Percentiles rank a stretch among this genome's conserved stretches.
These are phyloP conservation scores for Phyllotreta cruciferae DNA, from an alignment of 2,888 invertebrate genomes.

Conservation along the genomic window DNA sequence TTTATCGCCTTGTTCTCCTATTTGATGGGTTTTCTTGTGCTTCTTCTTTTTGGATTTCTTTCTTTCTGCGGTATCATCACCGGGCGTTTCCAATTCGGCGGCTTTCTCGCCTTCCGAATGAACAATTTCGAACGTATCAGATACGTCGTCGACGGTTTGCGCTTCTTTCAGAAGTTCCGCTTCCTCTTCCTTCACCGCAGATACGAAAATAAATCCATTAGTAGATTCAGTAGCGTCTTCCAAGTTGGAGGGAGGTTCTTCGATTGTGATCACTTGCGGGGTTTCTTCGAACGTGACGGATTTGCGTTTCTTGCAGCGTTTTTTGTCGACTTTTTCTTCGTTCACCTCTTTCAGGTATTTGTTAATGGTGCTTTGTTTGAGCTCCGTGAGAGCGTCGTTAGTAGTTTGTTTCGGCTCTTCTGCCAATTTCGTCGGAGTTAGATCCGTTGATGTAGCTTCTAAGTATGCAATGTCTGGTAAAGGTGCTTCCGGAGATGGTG, in stretches of 20 bases:
- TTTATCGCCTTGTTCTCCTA: too few relatives aligned
- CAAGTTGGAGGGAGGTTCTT: slow-evolving; percentile 34
- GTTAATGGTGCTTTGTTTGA: slow-evolving; percentile 33
- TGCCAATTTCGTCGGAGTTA: not conserved
- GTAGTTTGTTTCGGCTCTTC: slow-evolving; percentile 13
- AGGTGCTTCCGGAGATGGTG: slow-evolving; percentile 36
- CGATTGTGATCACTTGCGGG: slow-evolving; percentile 49
- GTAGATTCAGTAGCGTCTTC: slow-evolving; percentile 44
- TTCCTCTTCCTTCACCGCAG: slow-evolving; percentile 37
- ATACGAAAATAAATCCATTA: slow-evolving; percentile 50
- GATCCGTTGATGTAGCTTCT: slow-evolving; percentile 25
- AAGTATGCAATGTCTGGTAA: slow-evolving; percentile 39
- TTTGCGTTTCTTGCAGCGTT: slow-evolving; percentile 50
- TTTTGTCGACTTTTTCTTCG: slow-evolving; percentile 38
- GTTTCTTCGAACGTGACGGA: slow-evolving; percentile 55
- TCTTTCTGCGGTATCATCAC: slow-evolving; percentile 11
- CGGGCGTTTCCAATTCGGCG: slow-evolving; percentile 28
- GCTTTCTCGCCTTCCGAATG: slow-evolving; percentile 4
- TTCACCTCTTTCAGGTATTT: slow-evolving; percentile 28
- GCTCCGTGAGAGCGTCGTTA: slow-evolving; percentile 19
- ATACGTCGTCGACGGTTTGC: slow-evolving; percentile 19
- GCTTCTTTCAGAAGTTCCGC: slow-evolving; percentile 22
- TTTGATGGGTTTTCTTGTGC: slow-evolving; percentile 22
- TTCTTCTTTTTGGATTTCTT: slow-evolving; percentile 44
- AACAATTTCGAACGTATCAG: slow-evolving; percentile 22